These are phyloP conservation scores for Oreochromis mossambicus DNA, from an alignment of 2,797 vertebrate species.

Conservation along the genomic window DNA sequence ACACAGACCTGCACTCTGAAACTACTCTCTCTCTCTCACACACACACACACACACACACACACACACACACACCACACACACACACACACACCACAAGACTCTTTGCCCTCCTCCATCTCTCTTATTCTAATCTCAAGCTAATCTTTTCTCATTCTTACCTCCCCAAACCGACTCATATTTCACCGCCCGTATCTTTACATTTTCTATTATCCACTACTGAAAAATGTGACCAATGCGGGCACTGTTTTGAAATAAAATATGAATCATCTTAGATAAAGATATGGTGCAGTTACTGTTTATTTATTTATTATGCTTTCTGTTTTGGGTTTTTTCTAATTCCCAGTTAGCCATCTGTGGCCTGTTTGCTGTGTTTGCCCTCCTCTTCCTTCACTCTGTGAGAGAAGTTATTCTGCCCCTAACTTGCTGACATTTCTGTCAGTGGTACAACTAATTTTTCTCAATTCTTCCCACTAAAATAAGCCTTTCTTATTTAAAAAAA, in stretches of 20 bases:
- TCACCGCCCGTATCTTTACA: conserved; percentile 76
- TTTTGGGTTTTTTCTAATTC: conserved; percentile 25
- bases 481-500: neutral
- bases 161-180: conserved; percentile 77
- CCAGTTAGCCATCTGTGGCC: conserved; percentile 41
- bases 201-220: conserved; percentile 78
- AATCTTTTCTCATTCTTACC: conserved; percentile 77
- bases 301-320: conserved; percentile 10
- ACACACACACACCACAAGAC: neutral
- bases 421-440: conserved; percentile 52
- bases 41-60: neutral
- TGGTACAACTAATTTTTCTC: conserved; percentile 31
- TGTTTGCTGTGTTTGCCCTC: conserved; percentile 2
- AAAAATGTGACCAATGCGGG: conserved; percentile 73
- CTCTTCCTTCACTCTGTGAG: conserved; percentile 12
- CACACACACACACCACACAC: neutral
- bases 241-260: conserved; percentile 73
- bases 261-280: conserved; percentile 77
- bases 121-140: conserved; percentile 77
- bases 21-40: conserved; percentile 17
- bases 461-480: conserved; percentile 27
- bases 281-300: conserved; percentile 56
- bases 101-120: conserved; percentile 69
- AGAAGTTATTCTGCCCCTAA: conserved; percentile 50
- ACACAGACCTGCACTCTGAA: conserved; percentile 25